These are phyloP conservation scores for Leptinotarsa undecemlineata DNA, from an alignment of 1,140 invertebrate species.

Conservation along the genomic window DNA sequence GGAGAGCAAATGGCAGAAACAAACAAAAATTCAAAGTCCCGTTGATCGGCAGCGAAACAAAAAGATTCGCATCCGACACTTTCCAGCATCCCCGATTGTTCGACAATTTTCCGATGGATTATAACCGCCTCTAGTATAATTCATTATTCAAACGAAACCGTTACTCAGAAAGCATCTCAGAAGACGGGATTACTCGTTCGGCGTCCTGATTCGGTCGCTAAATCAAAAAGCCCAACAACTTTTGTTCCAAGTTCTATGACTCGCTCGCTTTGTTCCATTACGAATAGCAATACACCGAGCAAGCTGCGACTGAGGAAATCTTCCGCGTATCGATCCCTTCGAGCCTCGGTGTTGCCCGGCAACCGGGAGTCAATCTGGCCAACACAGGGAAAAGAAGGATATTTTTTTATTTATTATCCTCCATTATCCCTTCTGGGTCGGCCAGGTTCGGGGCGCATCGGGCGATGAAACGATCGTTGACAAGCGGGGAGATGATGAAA, in stretches of 20 bases:
- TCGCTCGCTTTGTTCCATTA: not conserved
- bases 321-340: slow-evolving; percentile 53
- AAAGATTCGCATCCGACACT: too few relatives aligned
- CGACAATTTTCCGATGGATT: too few relatives aligned
- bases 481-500: slow-evolving; percentile 64
- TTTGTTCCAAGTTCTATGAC: not conserved
- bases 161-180: too few relatives aligned
- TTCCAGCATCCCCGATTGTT: too few relatives aligned
- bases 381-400: slow-evolving; percentile 53
- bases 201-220: not conserved
- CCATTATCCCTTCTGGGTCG: slow-evolving; percentile 52
- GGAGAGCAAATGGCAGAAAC: too few relatives aligned
- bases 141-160: too few relatives aligned
- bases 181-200: not conserved
- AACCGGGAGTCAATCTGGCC: slow-evolving; percentile 55
- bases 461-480: slow-evolving; percentile 39
- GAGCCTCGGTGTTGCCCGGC: slow-evolving; percentile 51
- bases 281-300: not conserved
- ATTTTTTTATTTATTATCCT: slow-evolving; percentile 56
- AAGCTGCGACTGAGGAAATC: slow-evolving; percentile 48
- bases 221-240: slow-evolving; percentile 8
- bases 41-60: too few relatives aligned
- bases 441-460: slow-evolving; percentile 39
- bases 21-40: too few relatives aligned
- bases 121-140: too few relatives aligned